Evolutionary conservation across 2,113 vertebrate genomes (phyloP).

Genomic region (Rhombomys opimus): DNA sequence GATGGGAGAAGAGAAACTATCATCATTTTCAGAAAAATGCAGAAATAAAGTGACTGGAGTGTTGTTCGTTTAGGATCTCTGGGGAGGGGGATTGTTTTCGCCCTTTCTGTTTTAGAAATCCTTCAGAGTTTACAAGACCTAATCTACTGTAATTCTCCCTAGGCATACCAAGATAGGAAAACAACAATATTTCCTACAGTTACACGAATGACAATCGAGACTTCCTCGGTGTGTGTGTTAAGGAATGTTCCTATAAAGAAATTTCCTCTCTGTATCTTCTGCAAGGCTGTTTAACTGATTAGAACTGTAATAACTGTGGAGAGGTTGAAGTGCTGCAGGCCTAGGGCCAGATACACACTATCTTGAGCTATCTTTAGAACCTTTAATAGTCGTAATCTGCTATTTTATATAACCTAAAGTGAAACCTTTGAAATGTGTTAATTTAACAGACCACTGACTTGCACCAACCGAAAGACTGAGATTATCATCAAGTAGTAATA

Average conservation of each 20-base stretch:
- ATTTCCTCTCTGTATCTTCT: neutral
- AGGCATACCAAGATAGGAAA: neutral
- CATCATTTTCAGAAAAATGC: too few species aligned
- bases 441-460: neutral
- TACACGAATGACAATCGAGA: neutral
- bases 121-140: neutral
- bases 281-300: neutral
- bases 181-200: neutral
- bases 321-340: neutral
- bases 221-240: neutral
- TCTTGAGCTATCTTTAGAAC: neutral
- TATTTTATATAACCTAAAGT: neutral
- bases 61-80: neutral
- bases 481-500: neutral
- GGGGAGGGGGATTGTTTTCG: neutral
- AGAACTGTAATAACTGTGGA: neutral
- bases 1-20: neutral
- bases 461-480: neutral
- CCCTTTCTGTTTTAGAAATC: neutral
- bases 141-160: neutral
- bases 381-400: neutral
- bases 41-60: neutral
- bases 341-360: neutral
- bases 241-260: neutral
- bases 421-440: too few species aligned